Base-by-base conservation (phyloP, 2,888 invertebrate genomes). In the Lamproptera curius region DNA sequence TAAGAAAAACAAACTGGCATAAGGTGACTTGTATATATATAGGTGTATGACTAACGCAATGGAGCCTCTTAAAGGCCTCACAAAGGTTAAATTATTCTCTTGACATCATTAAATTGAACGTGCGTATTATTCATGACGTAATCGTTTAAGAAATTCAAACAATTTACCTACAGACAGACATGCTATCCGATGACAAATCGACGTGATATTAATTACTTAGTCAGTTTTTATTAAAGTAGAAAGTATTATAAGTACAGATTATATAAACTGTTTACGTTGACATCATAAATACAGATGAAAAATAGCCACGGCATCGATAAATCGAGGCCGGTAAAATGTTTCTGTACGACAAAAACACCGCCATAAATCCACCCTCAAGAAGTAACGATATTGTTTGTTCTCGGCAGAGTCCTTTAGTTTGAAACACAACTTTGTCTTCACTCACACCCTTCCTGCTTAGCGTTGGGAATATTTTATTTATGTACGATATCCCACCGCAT, bases 331-430 rank as follows among this genome's bases (percentile, higher is more conserved):
- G 31, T 34, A 40, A n/a, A 14, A 31, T 47, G 49, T 53, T 51
- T 53, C 41, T 31, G 26, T 47, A 45, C 57, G 52, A 54, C 65
- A 63, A 67, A 67, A 71, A 70, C 70, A 70, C 59, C 46, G 54
- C 60, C 37, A 70, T 73, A 71, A 70, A 73, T 72, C 62, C 57
- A 41, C 50, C 52, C 50, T 31, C 51, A 52, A 56, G 52, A 57
- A 48, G 55, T 61, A 62, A 67, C 63, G 61, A 55, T 56, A 52
- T 58, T 70, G 65, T 72, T 70, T 69, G 63, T 61, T 58, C 48
- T 42, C 50, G 42, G 38, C 11, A 54, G n/a, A n/a, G 48, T 53
- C 55, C 56, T 50, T 53, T 50, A 56, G 57, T 44, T 33, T 42
- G 45, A 49, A 48, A 56, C 43, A 54, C 47, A 50, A 39, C 52